Percentiles rank a stretch among this genome's conserved stretches.
Evolutionary conservation across 2,113 vertebrate species (phyloP).

Genomic region (Xyliphius kryptos): DNA sequence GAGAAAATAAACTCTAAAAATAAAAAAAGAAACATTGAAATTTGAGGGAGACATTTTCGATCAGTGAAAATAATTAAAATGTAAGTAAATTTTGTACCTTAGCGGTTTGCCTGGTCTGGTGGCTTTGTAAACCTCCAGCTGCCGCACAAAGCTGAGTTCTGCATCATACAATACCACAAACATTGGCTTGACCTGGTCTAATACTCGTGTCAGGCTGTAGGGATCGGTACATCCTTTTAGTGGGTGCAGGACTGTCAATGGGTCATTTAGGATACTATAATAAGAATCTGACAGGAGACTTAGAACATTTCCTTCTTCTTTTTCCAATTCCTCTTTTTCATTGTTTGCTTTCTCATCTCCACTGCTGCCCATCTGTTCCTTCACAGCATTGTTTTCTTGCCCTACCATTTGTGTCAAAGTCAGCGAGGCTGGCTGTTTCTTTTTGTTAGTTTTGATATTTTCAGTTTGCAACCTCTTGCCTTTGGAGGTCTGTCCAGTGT

Average conservation of each 20-base stretch:
- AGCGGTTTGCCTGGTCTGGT: conserved; percentile 79
- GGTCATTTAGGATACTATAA: conserved; percentile 83
- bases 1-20: conserved; percentile 73
- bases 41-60: too few species aligned
- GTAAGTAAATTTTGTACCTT: conserved; percentile 53
- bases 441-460: conserved; percentile 47
- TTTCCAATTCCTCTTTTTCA: conserved; percentile 37
- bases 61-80: neutral
- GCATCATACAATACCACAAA: conserved; percentile 89
- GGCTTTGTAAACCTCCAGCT: conserved; percentile 90
- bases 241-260: conserved; percentile 83
- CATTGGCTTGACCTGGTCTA: conserved; percentile 84
- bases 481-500: conserved; percentile 47
- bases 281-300: conserved; percentile 79
- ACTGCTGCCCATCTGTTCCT: conserved; percentile 50
- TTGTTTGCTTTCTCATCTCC: conserved; percentile 64
- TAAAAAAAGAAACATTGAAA: neutral
- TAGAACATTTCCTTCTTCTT: conserved; percentile 65
- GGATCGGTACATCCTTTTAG: conserved; percentile 84
- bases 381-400: conserved; percentile 43
- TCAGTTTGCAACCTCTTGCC: conserved; percentile 57
- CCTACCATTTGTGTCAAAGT: conserved; percentile 81
- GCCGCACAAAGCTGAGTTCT: conserved; percentile 85
- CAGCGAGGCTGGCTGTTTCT: conserved; percentile 57
- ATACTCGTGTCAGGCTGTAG: conserved; percentile 80